Percentiles rank a stretch among this genome's conserved stretches.
Evolutionary conservation across 2,797 vertebrate genomes (phyloP).

Genomic region (Caiman crocodilus): DNA sequence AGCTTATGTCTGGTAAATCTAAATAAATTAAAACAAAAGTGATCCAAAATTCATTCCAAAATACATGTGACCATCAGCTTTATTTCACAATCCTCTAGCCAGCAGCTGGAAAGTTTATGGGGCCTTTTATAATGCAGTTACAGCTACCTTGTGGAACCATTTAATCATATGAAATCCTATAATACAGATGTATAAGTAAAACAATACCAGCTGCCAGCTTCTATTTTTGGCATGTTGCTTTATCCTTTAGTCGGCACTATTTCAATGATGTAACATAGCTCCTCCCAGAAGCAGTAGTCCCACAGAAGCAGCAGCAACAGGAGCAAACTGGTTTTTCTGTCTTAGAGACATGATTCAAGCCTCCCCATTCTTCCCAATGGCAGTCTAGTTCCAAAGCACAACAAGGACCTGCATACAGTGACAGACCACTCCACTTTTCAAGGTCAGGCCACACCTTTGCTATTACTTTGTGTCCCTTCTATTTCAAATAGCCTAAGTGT

Average conservation of each 20-base stretch:
- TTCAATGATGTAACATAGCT: rapidly evolving
- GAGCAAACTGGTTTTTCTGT: neutral
- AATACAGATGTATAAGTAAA: constrained; percentile 54
- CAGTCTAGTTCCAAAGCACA: neutral
- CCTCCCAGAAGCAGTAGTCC: rapidly evolving
- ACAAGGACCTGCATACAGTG: neutral
- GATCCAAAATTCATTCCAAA: constrained; percentile 24
- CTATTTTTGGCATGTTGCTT: constrained; percentile 44
- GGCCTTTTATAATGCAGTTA: constrained; percentile 59
- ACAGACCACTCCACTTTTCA: neutral
- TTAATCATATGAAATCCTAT: constrained; percentile 67
- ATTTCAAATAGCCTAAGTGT: too few species aligned
- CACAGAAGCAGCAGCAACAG: neutral
- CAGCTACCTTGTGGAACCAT: constrained; percentile 63
- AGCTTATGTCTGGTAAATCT: constrained; percentile 1
- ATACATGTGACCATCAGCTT: constrained; percentile 34
- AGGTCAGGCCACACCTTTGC: too few species aligned
- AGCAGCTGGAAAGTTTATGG: constrained; percentile 66
- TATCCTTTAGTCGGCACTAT: neutral
- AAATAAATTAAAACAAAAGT: constrained; percentile 32
- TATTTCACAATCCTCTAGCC: constrained; percentile 52
- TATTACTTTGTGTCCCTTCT: too few species aligned
- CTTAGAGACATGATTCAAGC: neutral
- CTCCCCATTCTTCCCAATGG: neutral
- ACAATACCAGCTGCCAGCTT: constrained; percentile 51